Evolutionary conservation across 2,888 invertebrate species (phyloP).

Genomic region (Rhamphomyia laevipes): DNA sequence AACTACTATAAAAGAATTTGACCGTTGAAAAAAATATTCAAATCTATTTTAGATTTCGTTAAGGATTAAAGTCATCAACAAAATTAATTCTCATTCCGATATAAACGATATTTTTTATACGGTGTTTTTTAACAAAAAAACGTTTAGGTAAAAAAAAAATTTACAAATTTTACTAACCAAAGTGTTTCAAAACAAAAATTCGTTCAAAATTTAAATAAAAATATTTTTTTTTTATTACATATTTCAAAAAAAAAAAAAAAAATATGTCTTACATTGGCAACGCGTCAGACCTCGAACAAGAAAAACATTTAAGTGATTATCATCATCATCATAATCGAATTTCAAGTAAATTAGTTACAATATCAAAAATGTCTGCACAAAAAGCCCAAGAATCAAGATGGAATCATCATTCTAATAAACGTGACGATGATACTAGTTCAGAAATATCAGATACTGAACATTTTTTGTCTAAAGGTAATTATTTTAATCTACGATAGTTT

Average conservation of each 20-base stretch:
- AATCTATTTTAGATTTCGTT: no score
- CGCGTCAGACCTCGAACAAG: constrained; percentile 35
- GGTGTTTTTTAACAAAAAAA: no score
- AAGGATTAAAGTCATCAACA: no score
- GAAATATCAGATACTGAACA: constrained; percentile 62
- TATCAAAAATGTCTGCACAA: constrained; percentile 29
- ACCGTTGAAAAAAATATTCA: no score
- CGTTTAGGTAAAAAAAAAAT: no score
- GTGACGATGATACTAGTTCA: constrained; percentile 66
- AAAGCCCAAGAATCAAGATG: constrained; percentile 33
- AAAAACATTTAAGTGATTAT: constrained; percentile 25
- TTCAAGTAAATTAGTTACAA: constrained; percentile 7
- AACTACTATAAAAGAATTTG: no score
- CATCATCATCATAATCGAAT: constrained; percentile 7
- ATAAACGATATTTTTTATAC: no score
- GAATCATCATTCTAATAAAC: constrained; percentile 24
- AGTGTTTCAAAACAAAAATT: no score
- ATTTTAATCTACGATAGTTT: background rate
- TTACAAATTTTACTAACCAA: no score
- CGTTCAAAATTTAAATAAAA: background rate
- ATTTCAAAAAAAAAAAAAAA: background rate
- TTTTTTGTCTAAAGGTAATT: constrained; percentile 60
- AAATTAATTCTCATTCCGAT: no score
- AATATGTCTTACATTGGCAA: constrained; percentile 34
- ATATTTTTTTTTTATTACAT: background rate